Conservation (phyloP, 2,797 vertebrate species). For the Anguilla anguilla region DNA sequence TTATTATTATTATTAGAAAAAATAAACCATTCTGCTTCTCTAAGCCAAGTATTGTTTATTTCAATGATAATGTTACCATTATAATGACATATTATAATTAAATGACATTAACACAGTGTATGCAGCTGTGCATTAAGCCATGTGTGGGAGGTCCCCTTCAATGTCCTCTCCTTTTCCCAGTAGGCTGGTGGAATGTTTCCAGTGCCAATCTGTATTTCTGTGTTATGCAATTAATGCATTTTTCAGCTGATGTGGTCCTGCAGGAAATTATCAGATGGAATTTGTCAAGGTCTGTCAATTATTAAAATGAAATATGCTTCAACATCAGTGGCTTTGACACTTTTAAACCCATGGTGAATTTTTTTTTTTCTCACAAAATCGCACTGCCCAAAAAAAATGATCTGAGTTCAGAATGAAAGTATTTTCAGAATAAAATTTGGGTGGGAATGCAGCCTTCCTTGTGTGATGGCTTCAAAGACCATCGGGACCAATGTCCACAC, state of each 20-base stretch:
- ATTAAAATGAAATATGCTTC: conserved; percentile 7
- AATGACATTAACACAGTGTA: background rate
- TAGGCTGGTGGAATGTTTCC: background rate
- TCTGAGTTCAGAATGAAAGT: background rate
- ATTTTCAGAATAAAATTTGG: too few relatives aligned
- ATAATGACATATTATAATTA: background rate
- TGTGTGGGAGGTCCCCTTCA: background rate
- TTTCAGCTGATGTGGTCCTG: background rate
- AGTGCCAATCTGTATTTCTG: background rate
- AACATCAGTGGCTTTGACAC: background rate
- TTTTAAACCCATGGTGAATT: background rate
- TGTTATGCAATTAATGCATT: background rate
- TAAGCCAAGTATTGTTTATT: background rate
- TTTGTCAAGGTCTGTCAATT: conserved; percentile 13
- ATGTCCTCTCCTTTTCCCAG: background rate
- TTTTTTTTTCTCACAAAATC: background rate
- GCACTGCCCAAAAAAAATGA: background rate
- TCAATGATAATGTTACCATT: background rate
- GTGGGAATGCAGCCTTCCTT: background rate
- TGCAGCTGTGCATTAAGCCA: background rate
- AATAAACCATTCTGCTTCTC: background rate
- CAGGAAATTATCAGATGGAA: conserved; percentile 3
- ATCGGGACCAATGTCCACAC: background rate
- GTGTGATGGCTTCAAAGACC: background rate
- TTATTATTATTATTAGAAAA: background rate